These are phyloP conservation scores for Atta cephalotes DNA, from an alignment of 1,140 invertebrate species.

Conservation along the genomic window DNA sequence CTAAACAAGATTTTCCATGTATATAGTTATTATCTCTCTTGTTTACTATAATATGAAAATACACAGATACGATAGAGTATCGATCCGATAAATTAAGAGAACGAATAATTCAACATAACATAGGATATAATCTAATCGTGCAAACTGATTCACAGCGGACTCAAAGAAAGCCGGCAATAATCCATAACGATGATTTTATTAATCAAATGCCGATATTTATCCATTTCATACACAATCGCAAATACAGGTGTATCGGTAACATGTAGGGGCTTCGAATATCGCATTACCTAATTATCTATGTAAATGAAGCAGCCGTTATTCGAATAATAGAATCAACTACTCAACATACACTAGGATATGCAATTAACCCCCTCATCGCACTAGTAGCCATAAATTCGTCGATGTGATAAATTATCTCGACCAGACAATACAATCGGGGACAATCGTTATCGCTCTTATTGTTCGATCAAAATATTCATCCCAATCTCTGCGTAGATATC, in stretches of 20 bases:
- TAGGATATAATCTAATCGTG: constrained; percentile 30
- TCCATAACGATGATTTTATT: constrained; percentile 62
- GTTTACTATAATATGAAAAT: not conserved
- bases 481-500: constrained; percentile 19
- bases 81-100: constrained; percentile 50
- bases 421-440: constrained; percentile 47
- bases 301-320: constrained; percentile 66
- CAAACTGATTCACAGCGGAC: constrained; percentile 29
- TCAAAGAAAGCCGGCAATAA: constrained; percentile 51
- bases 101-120: constrained; percentile 38
- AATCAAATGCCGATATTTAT: constrained; percentile 55
- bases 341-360: constrained; percentile 61
- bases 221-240: constrained; percentile 8
- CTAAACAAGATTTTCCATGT: not conserved
- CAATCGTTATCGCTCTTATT: constrained; percentile 59
- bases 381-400: constrained; percentile 60
- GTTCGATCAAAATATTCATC: constrained; percentile 38
- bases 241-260: constrained; percentile 41
- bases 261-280: constrained; percentile 44
- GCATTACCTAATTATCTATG: constrained; percentile 59
- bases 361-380: constrained; percentile 60
- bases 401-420: constrained; percentile 60
- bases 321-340: constrained; percentile 66
- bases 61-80: not conserved
- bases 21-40: not conserved